These are phyloP conservation scores for Eupristina koningsbergeri DNA, from an alignment of 1,140 invertebrate species.

Conservation along the genomic window DNA sequence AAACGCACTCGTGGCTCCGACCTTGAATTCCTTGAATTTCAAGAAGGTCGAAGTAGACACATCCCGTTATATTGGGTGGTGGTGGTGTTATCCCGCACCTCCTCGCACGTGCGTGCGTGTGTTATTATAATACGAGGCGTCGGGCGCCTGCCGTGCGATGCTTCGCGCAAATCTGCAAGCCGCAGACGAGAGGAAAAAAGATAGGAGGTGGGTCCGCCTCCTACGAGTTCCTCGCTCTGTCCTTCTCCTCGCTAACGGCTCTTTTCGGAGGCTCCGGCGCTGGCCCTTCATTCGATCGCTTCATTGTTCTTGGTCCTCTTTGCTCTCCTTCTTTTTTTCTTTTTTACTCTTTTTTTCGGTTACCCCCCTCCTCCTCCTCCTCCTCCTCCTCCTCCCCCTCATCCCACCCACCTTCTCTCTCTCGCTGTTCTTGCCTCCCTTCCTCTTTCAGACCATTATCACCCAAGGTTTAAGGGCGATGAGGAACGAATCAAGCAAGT, in stretches of 20 bases:
- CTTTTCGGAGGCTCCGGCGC: not conserved
- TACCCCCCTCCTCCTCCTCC: no score
- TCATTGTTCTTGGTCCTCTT: not conserved
- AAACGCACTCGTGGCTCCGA: conserved; percentile 51
- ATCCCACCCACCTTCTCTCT: no score
- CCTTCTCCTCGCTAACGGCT: not conserved
- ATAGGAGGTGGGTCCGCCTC: not conserved
- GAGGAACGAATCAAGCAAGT: no score
- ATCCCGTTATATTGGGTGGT: conserved; percentile 46
- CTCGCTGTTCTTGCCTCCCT: no score
- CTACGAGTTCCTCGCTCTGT: not conserved
- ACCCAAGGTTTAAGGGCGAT: no score
- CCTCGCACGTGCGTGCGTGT: not conserved
- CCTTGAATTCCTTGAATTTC: conserved; percentile 56
- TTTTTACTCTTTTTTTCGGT: not conserved
- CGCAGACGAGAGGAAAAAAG: not conserved
- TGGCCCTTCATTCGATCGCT: not conserved
- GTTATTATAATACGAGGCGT: conserved; percentile 35
- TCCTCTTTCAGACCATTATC: no score
- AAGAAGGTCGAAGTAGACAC: conserved; percentile 55
- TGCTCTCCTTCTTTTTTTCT: not conserved
- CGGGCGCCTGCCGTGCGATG: not conserved
- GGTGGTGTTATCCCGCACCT: conserved; percentile 12
- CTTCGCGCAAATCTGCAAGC: not conserved
- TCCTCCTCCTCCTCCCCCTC: no score